Base-by-base conservation (phyloP, 2,797 vertebrate species). In the Phataginus tetradactyla region DNA sequence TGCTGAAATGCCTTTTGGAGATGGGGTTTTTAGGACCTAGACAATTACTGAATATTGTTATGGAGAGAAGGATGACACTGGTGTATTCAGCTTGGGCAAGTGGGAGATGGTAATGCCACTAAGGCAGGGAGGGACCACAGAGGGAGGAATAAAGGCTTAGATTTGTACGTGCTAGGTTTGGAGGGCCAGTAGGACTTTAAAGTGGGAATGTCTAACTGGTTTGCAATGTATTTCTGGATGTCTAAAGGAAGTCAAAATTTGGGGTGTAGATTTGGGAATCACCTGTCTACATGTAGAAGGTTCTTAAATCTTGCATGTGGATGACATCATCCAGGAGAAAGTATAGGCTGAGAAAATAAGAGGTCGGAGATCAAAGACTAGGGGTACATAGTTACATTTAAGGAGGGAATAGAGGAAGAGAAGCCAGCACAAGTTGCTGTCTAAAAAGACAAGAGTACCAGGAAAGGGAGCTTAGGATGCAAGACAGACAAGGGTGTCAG, bases 181-280 rank as follows among this genome's bases (percentile, higher is more conserved):
- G 7, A 86, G 15, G 32, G 4, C 32, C 68, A 53, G 61, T 4
- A 45, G 29, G 23, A 81, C 29, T 20, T 57, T 49, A 15, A 25
- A 71, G 27, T 77, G 13, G 53, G 1, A 63, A 75, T 74, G 8
- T 45, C 17, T 77, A 81, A 64, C 9, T 75, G 64, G 72, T 74
- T 64, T 34, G 10, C 57, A 51, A 91, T 80, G 8, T 17, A 85
- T 92, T 85, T 93, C 55, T 27, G 45, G 15, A 75, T 80, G 75
- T 93, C 83, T 91, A 49, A 91, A 45, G 14, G 15, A 91, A 85
- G 34, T 80, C 78, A 63, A 2, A 32, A 80, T 90, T 80, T 89
- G 37, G 18, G 42, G 15, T 32, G 1, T 37, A 53, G 39, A 39
- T 59, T 64, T 66, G 29, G 55, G 49, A 78, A 18, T n/a, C 32